Evolutionary conservation across 2,888 invertebrate species (phyloP).

Genomic region (Quadroppia sp.): DNA sequence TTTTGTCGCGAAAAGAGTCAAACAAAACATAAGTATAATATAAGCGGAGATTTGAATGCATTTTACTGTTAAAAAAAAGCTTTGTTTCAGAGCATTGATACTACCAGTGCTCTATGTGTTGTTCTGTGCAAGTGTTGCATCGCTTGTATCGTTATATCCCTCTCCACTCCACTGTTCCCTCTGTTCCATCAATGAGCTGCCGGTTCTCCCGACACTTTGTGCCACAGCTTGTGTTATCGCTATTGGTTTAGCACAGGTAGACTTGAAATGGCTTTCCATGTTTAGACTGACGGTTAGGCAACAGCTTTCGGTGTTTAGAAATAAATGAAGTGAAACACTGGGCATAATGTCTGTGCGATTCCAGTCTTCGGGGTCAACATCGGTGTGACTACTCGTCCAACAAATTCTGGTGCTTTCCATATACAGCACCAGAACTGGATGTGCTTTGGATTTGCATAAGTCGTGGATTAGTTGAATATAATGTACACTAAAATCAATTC

Average conservation of each 20-base stretch:
- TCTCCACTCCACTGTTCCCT: neutral
- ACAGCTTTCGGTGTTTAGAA: slow-evolving; percentile 22
- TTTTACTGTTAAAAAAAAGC: too few species aligned
- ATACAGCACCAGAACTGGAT: neutral
- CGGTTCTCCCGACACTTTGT: neutral
- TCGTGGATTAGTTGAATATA: neutral
- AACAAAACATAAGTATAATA: too few species aligned
- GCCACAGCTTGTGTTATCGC: slow-evolving; percentile 5
- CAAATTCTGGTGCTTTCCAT: neutral
- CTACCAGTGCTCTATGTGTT: neutral
- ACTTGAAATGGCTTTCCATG: neutral
- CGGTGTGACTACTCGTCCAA: neutral
- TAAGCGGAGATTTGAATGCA: too few species aligned
- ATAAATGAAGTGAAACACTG: slow-evolving; percentile 21
- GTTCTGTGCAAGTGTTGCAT: slow-evolving; percentile 17
- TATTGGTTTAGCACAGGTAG: slow-evolving; percentile 18
- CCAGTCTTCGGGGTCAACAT: slow-evolving; percentile 11
- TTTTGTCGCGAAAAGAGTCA: too few species aligned
- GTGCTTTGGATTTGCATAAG: neutral
- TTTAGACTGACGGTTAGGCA: neutral
- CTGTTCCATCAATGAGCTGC: neutral
- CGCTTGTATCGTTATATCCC: neutral
- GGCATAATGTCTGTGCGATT: slow-evolving; percentile 21
- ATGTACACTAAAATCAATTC: neutral
- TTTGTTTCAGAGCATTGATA: too few species aligned